Conservation (phyloP, 2,888 invertebrate species). For the Cordilura impudica region DNA sequence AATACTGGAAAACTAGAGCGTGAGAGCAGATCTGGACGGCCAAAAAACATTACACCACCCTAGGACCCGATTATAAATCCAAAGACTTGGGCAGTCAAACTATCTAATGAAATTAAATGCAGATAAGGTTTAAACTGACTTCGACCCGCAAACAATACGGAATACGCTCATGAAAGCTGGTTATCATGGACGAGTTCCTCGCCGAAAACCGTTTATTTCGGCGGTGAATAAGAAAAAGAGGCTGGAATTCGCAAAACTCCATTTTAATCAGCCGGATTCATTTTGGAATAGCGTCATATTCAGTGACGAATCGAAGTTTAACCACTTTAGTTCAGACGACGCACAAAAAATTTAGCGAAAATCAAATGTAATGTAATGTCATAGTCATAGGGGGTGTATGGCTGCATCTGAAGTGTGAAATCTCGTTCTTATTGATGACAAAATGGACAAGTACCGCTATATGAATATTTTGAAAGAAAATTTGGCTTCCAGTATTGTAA, state of each 20-base stretch:
- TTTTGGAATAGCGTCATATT: no score
- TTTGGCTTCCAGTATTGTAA: no score
- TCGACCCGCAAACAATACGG: no score
- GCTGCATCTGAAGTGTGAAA: background rate
- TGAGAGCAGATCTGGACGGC: background rate
- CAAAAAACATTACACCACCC: background rate
- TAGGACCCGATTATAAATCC: background rate
- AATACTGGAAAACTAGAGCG: background rate
- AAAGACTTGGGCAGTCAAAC: background rate
- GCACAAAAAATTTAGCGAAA: slow-evolving; percentile 13
- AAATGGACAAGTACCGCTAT: no score
- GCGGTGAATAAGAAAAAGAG: no score
- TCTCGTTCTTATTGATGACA: no score
- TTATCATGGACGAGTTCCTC: background rate
- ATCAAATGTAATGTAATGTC: background rate
- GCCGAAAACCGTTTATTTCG: background rate
- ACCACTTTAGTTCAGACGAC: no score
- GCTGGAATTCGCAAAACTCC: no score
- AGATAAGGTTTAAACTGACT: background rate
- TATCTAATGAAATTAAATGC: background rate
- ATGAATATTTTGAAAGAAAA: no score
- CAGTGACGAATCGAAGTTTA: no score
- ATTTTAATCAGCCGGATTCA: no score
- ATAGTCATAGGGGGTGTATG: no score
- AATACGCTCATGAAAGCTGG: background rate